Evolutionary conservation across 2,888 invertebrate genomes (phyloP), one percentile per base, ranked within the genome.

Genomic region (Cinara cedri): DNA sequence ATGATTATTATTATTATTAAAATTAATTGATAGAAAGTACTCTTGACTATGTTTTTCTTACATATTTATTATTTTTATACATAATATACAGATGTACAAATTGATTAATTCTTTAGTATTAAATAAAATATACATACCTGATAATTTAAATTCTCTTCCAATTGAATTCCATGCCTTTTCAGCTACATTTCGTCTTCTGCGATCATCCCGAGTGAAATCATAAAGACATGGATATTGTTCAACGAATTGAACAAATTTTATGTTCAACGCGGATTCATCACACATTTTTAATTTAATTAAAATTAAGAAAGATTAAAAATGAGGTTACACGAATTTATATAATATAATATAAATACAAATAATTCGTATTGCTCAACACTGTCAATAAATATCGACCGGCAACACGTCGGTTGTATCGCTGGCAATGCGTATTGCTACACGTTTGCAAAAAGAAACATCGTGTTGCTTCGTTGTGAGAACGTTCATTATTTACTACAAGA

Each of bases 121-220:
- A 70, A 70, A 70, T 34, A 51, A 34, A 19, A 70, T 70, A 70
- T 70, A 6, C 19, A 70, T 51, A 70, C 70, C 70, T 54, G 70
- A 70, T 70, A 70, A 71, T 71, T 71, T 71, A 57, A 57, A 21
- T 71, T 57, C 21, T 71, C 44, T 71, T 71, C 71, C 42, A 57
- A 71, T 71, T 71, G 57, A 3, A 71, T 57, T 70, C 70, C 70
- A 70, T 0, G 70, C 54, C 70, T 70, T 68, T 70, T 70, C 70
- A 70, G 70, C 54, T 34, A 34, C 70, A 13, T 70, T 71, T 71
- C 57, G 55, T 71, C 44, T 71, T 44, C 55, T 57, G 55, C 44
- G 71, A 71, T 71, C 71, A 57, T 57, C 44, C 57, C 71, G 21
- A 57, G 71, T 71, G 10, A 71, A 71, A 57, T 71, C 71, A 71